These are phyloP conservation scores for Calypte anna DNA, from an alignment of 2,113 vertebrate species.

Conservation along the genomic window DNA sequence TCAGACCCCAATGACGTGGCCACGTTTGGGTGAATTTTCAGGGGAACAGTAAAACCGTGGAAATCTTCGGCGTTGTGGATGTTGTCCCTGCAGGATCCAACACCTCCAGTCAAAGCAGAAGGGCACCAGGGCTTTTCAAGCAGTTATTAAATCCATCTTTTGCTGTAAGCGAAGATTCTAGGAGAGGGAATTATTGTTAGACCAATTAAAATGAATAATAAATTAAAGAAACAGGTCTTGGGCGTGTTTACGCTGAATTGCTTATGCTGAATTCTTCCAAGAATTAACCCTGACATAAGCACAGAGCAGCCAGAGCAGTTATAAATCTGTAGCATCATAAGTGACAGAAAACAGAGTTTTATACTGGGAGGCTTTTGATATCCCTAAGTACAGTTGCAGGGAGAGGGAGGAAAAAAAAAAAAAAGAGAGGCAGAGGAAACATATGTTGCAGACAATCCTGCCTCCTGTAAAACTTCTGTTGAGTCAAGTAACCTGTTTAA, in stretches of 20 bases:
- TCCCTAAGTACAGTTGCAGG: fast-evolving
- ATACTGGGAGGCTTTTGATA: background rate
- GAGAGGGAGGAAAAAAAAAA: background rate
- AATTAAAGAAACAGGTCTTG: background rate
- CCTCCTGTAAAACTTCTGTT: slow-evolving; percentile 54
- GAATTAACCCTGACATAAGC: background rate
- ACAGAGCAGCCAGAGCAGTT: background rate
- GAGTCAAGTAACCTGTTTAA: slow-evolving; percentile 73
- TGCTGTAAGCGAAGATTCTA: background rate
- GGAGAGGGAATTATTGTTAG: background rate
- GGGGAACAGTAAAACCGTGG: background rate
- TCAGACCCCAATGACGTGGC: background rate
- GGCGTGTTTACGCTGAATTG: background rate
- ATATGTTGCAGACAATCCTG: slow-evolving; percentile 64
- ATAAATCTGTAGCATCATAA: background rate
- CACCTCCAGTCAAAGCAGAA: fast-evolving
- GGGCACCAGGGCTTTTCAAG: fast-evolving
- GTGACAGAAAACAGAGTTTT: background rate
- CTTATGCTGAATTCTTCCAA: background rate
- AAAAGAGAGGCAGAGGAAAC: slow-evolving; percentile 1
- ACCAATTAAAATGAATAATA: background rate
- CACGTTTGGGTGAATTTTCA: background rate
- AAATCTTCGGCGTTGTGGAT: background rate
- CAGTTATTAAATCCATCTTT: background rate
- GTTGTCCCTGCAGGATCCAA: background rate